Base-by-base conservation (phyloP, 2,888 invertebrate genomes). In the Drosophila setosimentum region DNA sequence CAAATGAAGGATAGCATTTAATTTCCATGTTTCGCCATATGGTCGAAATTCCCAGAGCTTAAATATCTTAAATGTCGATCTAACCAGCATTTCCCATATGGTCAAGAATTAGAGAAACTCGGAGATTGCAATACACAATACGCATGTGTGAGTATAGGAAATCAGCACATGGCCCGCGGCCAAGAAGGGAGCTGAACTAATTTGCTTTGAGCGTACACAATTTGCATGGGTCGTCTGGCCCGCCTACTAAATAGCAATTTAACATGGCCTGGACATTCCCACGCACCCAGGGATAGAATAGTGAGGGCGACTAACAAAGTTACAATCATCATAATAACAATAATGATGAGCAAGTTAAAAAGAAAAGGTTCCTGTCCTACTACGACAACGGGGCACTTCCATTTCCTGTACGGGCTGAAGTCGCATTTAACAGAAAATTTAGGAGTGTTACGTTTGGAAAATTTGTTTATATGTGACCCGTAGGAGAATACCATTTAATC, bases 201-300 rank as follows among this genome's bases (percentile, higher is more conserved):
- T 89, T 87, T 73, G 57, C 82, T 55, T 64, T 73, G 68, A 75
- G 80, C 78, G 60, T 58, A 42, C 53, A 69, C 65, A 66, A 85
- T 83, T 87, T 85, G 76, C 76, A 71, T 75, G 58, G 68, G 37
- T 53, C 48, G 64, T 40, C 54, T 51, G 54, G 57, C 6, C 16
- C 16, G 45, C n/a, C 51, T n/a, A 63, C 54, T 53, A 73, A 88
- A 90, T 76, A 76, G 71, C 71, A 85, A 90, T 82, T 79, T 85
- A 90, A 83, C 79, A 83, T 80, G 83, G 59, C 61, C 49, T 35
- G 54, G 66, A 69, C 57, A 54, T 48, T 54, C 63, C 60, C 60
- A 61, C 73, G 49, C 63, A 55, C 37, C 3, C 10, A 35, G 7
- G 13, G 8, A 7, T 16, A 24, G 18, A 6, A 45, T 53, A 30